Base-by-base conservation (phyloP, 2,797 vertebrate species). In the Menidia menidia region DNA sequence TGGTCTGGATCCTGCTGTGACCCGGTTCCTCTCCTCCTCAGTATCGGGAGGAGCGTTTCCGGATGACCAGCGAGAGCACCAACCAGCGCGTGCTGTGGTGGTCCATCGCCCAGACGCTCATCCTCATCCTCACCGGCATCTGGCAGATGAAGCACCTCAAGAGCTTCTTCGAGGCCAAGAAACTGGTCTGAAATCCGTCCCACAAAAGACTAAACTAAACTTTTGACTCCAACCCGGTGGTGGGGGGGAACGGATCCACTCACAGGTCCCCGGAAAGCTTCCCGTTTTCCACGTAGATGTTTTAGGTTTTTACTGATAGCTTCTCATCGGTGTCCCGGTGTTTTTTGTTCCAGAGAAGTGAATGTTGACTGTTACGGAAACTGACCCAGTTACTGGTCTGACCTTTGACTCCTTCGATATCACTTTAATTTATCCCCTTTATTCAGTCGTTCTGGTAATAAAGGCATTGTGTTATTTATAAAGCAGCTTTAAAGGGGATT, bases 131-230 rank as follows among this genome's bases (percentile, higher is more conserved):
- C 86, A 98, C 96, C 0, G 97, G 97, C 44, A 95, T 98, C 81
- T 98, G 97, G 97, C 97, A 98, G 90, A 98, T 98, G 97, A 94
- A 95, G 66, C 97, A 98, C 68, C 96, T 98, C 68, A 98, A 98
- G 84, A 96, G 96, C 86, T 98, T 98, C 91, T 98, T 98, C 16
- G 97, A 98, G 82, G 97, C 97, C 76, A 98, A 98, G 89, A 98
- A 98, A 67, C 87, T 98, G 78, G 97, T 98, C 75, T 98, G 94
- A 81, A 2, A 0, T 53, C 10, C 12, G 4, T 30, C n/a, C 16
- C 53, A 39, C 5, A 39, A 39, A 48, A 60, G 9, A 4, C 0
- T 2, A 53, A 16, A 11, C 2, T 5, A 30, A 16, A n/a, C 2
- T 67, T 41, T 60, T 45, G 19, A 57, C 47, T 44, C 64, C 72